These are phyloP conservation scores for Nettapus auritus DNA, from an alignment of 2,113 vertebrate species.

Conservation along the genomic window DNA sequence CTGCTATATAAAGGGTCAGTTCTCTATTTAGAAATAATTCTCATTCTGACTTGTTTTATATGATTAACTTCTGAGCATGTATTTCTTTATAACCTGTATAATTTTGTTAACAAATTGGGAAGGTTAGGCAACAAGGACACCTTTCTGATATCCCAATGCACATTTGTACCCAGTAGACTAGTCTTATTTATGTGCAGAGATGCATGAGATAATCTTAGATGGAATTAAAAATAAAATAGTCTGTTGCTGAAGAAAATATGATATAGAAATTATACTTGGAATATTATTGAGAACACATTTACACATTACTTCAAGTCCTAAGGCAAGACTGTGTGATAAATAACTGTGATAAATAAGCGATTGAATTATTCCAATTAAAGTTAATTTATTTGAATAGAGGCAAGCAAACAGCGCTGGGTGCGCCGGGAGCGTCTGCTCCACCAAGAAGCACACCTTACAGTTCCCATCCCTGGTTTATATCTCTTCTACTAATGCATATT, in stretches of 20 bases:
- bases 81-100: background rate
- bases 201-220: background rate
- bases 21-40: slow-evolving; percentile 11
- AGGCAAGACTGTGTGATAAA: background rate
- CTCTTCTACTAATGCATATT: too few relatives aligned
- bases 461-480: too few relatives aligned
- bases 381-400: too few relatives aligned
- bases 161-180: background rate
- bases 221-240: background rate
- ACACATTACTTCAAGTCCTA: background rate
- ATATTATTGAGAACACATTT: background rate
- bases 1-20: background rate
- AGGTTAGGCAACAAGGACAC: background rate
- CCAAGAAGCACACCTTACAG: too few relatives aligned
- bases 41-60: background rate
- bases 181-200: background rate
- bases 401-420: too few relatives aligned
- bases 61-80: background rate
- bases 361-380: too few relatives aligned
- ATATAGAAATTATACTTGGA: background rate
- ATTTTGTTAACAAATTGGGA: background rate
- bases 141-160: background rate
- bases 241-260: background rate
- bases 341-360: too few relatives aligned
- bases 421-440: too few relatives aligned